Conservation (phyloP, 2,113 vertebrate genomes). For the Callopanchax toddi region DNA sequence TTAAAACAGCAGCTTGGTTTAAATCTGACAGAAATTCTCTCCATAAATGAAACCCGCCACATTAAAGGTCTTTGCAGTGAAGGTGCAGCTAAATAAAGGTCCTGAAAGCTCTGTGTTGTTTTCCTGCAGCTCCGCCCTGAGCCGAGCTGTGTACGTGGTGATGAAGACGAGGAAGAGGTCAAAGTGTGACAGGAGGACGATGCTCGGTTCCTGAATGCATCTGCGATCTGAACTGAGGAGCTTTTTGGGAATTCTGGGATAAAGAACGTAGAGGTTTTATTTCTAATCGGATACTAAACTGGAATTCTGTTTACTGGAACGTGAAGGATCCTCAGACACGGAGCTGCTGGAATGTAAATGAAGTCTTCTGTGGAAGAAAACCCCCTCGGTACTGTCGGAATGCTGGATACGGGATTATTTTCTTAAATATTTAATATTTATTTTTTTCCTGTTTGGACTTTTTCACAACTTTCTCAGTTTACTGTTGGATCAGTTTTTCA, state of each 20-base stretch:
- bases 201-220: background rate
- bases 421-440: background rate
- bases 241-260: background rate
- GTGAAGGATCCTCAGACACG: background rate
- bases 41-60: too few relatives aligned
- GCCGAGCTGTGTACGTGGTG: background rate
- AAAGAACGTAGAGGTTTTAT: background rate
- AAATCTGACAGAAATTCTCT: too few relatives aligned
- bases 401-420: background rate
- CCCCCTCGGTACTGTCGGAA: background rate
- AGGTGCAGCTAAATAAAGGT: too few relatives aligned
- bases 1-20: too few relatives aligned
- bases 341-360: background rate
- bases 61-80: too few relatives aligned
- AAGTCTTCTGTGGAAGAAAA: background rate
- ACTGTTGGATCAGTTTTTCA: background rate
- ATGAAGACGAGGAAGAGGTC: constrained; percentile 12
- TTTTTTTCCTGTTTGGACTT: background rate
- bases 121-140: constrained; percentile 49
- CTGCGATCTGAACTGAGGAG: too few relatives aligned
- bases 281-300: background rate
- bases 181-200: background rate
- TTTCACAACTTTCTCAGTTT: background rate
- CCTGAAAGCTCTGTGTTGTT: constrained; percentile 11
- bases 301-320: background rate